These are phyloP conservation scores for Anoplius nigerrimus DNA, from an alignment of 2,888 invertebrate species.

Conservation along the genomic window DNA sequence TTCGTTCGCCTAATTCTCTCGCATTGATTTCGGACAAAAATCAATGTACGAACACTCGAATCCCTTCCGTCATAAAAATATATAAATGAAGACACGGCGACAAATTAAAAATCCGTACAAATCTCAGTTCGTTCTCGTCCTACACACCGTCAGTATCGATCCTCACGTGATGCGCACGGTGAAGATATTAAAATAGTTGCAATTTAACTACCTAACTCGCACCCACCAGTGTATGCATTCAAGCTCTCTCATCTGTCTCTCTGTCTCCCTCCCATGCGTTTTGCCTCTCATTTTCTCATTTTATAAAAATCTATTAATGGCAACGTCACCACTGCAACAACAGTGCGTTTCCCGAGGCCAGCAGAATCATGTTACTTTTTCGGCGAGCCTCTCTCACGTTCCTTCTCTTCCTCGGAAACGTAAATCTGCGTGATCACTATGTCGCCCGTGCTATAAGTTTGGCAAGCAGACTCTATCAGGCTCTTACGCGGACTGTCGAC, in stretches of 20 bases:
- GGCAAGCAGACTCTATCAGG: constrained; percentile 80
- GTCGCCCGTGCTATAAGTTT: constrained; percentile 93
- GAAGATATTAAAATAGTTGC: constrained; percentile 5
- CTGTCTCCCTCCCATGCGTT: background rate
- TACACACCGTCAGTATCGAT: background rate
- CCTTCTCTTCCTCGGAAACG: constrained; percentile 79
- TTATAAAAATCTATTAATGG: constrained; percentile 55
- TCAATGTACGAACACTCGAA: background rate
- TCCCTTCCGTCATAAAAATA: background rate
- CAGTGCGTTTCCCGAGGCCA: constrained; percentile 31
- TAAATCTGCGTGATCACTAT: constrained; percentile 92
- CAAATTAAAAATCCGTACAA: constrained; percentile 1
- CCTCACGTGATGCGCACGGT: background rate
- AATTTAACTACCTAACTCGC: constrained; percentile 24
- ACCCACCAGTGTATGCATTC: constrained; percentile 1
- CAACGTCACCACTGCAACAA: constrained; percentile 50
- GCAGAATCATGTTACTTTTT: constrained; percentile 67
- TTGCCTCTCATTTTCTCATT: constrained; percentile 16
- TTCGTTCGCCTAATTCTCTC: background rate
- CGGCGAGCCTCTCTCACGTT: constrained; percentile 78
- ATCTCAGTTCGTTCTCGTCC: background rate
- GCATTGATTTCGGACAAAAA: background rate
- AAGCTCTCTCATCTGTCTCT: background rate
- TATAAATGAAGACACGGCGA: background rate
- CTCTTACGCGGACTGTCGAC: constrained; percentile 61